Conservation (phyloP, 37 sponge, comb jelly and placozoan species). For the Chondrilla cf. caribensis region DNA sequence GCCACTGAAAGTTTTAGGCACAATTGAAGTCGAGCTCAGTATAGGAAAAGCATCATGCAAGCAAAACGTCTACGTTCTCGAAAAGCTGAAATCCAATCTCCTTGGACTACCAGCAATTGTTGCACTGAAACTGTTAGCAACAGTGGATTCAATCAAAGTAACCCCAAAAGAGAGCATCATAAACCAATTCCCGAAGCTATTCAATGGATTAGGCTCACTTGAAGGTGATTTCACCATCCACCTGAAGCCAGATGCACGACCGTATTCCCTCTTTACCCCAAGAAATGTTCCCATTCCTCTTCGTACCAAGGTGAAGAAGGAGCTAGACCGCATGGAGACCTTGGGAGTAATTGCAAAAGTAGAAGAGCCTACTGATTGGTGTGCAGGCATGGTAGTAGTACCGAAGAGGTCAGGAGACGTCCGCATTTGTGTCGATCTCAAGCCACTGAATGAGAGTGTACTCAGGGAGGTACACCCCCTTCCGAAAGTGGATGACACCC, state of each 20-base stretch:
- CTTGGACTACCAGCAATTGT: conserved; percentile 37
- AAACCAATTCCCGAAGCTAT: conserved; percentile 13
- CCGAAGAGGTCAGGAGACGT: conserved; percentile 35
- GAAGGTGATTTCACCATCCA: conserved; percentile 30
- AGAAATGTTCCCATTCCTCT: conserved; percentile 41
- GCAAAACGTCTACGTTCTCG: conserved; percentile 24
- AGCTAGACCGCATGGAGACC: conserved; percentile 30
- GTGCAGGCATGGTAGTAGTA: conserved; percentile 54
- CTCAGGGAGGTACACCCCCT: conserved; percentile 48
- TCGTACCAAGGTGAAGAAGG: conserved; percentile 19
- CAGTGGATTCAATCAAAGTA: not conserved
- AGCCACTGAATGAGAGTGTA: conserved; percentile 41
- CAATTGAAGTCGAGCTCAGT: not conserved
- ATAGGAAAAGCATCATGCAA: not conserved
- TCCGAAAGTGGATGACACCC: conserved; percentile 53
- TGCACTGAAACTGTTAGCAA: conserved; percentile 22
- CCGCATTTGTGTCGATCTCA: conserved; percentile 49
- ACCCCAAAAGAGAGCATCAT: not conserved
- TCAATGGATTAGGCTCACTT: conserved; percentile 33
- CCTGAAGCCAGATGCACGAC: conserved; percentile 23
- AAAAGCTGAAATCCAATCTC: conserved; percentile 16
- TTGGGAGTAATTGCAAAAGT: conserved; percentile 48
- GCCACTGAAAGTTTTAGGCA: conserved; percentile 8
- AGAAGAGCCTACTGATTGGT: conserved; percentile 50
- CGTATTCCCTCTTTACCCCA: conserved; percentile 40